These are phyloP conservation scores for Camponotus fellah DNA, from an alignment of 2,888 invertebrate species.

Conservation along the genomic window DNA sequence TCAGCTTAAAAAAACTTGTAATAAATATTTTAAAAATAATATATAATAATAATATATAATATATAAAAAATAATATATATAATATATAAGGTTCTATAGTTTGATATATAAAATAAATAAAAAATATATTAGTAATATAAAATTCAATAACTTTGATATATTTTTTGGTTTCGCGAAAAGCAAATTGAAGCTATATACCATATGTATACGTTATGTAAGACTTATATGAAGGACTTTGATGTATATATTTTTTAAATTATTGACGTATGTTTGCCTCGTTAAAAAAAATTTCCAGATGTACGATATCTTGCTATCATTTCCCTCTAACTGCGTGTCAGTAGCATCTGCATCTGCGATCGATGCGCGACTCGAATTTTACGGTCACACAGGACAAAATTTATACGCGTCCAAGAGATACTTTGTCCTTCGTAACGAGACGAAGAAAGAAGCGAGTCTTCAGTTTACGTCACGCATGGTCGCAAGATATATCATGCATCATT, in stretches of 20 bases:
- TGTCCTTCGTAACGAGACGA: constrained; percentile 25
- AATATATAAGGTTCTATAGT: not conserved
- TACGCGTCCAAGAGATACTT: constrained; percentile 3
- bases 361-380: constrained; percentile 4
- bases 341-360: not conserved
- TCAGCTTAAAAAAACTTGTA: not conserved
- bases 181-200: constrained; percentile 7
- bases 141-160: not conserved
- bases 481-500: constrained; percentile 59
- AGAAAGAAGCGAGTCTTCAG: constrained; percentile 9
- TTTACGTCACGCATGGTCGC: constrained; percentile 22
- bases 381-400: constrained; percentile 9
- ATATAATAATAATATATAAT: not conserved
- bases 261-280: not conserved
- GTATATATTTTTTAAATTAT: not conserved
- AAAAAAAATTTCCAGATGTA: constrained; percentile 9
- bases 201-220: not conserved
- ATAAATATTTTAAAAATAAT: not conserved
- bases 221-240: not conserved
- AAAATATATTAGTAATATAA: not conserved
- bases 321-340: not conserved
- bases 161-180: not conserved
- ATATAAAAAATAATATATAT: not conserved
- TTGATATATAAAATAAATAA: not conserved
- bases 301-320: not conserved